Conservation (phyloP, 2,888 invertebrate species). For the Plebejus anna region DNA sequence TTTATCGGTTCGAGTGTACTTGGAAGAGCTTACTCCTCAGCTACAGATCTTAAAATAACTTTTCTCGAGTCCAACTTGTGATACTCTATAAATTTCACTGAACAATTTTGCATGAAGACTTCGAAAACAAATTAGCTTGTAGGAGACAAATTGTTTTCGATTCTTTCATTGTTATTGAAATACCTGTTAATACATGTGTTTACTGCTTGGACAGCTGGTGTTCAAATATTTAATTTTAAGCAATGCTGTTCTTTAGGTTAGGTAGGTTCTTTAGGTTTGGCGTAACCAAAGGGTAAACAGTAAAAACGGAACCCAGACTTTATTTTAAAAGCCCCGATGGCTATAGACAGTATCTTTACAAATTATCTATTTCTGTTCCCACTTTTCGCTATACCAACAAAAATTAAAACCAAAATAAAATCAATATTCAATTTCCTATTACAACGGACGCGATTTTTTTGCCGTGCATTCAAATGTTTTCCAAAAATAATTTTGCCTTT, state of each 20-base stretch:
- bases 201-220: background rate
- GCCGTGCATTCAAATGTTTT: background rate
- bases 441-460: no score
- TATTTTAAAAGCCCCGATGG: no score
- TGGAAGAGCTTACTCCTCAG: slow-evolving; percentile 23
- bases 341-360: no score
- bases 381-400: no score
- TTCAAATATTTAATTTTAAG: background rate
- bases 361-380: no score
- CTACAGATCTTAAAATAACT: slow-evolving; percentile 21
- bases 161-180: background rate
- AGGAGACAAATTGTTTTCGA: slow-evolving; percentile 20
- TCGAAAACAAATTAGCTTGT: slow-evolving; percentile 26
- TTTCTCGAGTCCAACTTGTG: slow-evolving; percentile 28
- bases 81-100: slow-evolving; percentile 28
- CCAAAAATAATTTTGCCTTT: background rate
- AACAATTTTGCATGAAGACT: slow-evolving; percentile 30
- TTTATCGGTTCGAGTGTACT: slow-evolving; percentile 12
- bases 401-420: no score
- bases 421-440: no score
- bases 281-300: no score
- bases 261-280: no score
- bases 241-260: no score
- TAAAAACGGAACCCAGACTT: no score
- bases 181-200: background rate